phyloP scores from a whole-genome alignment of 2,888 invertebrate species.

The Crematogaster levior region DNA sequence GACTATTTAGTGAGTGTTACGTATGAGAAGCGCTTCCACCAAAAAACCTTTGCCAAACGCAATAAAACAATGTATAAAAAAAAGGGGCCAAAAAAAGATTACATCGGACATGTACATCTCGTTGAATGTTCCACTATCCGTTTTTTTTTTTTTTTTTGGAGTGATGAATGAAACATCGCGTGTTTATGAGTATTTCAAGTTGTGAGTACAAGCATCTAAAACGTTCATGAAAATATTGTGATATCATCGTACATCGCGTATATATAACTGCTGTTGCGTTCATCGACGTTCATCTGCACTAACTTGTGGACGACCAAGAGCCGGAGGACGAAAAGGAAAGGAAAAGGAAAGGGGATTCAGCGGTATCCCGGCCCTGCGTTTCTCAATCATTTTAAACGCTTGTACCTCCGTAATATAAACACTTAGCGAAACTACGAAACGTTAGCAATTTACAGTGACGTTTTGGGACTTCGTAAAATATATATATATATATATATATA shows the following conservation, averaged over 20 bases:
- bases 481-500: neutral
- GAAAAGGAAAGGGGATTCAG: neutral
- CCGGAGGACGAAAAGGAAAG: neutral
- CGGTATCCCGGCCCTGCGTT: neutral
- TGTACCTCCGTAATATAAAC: constrained; percentile 47
- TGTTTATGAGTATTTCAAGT: constrained; percentile 35
- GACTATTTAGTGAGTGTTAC: constrained; percentile 4
- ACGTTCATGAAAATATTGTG: constrained; percentile 45
- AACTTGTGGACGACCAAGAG: constrained; percentile 14
- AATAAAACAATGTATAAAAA: constrained; percentile 2
- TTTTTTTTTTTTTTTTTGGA: too few relatives aligned
- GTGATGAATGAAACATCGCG: constrained; percentile 18
- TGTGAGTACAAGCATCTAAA: constrained; percentile 56
- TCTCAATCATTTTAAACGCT: constrained; percentile 55
- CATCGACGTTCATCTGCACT: constrained; percentile 9
- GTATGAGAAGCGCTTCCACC: neutral
- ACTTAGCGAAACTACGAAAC: constrained; percentile 38
- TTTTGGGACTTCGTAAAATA: constrained; percentile 27
- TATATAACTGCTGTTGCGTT: constrained; percentile 25
- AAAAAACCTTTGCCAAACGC: constrained; percentile 16
- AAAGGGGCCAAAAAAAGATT: constrained; percentile 18
- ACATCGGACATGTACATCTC: neutral
- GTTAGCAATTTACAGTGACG: constrained; percentile 51
- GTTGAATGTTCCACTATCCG: neutral
- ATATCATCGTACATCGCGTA: constrained; percentile 17